A percentile compares a stretch with the other conserved stretches of the same genome.
Conservation (phyloP, 2,888 invertebrate species). For the Drosophila anomelani region DNA sequence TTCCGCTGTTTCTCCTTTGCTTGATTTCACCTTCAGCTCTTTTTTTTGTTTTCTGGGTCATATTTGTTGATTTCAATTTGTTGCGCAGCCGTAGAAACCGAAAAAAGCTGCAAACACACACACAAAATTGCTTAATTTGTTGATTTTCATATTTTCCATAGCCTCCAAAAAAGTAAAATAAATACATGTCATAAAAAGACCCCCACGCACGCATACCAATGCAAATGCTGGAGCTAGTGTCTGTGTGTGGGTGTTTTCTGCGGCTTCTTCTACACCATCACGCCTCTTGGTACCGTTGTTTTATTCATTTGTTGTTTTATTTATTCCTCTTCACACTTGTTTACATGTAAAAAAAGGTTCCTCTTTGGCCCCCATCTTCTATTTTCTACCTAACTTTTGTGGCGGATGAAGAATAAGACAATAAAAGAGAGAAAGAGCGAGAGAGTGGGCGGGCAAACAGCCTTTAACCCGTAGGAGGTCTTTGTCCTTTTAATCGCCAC, state of each 20-base stretch:
- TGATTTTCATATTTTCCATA: conserved; percentile 49
- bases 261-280: neutral
- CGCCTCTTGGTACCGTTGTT: conserved; percentile 39
- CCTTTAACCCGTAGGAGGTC: conserved; percentile 8
- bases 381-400: conserved; percentile 7
- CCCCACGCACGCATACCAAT: conserved; percentile 38
- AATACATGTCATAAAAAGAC: conserved; percentile 18
- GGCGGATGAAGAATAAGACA: conserved; percentile 1
- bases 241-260: conserved; percentile 29
- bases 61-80: conserved; percentile 76
- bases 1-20: conserved; percentile 20
- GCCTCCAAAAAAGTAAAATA: conserved; percentile 24
- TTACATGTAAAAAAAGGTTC: conserved; percentile 30
- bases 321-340: conserved; percentile 40
- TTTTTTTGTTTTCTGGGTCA: conserved; percentile 68
- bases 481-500: neutral
- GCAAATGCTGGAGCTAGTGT: conserved; percentile 1
- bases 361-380: conserved; percentile 17
- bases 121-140: conserved; percentile 52
- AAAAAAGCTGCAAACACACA: conserved; percentile 38
- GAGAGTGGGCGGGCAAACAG: neutral
- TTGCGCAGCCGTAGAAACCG: conserved; percentile 46
- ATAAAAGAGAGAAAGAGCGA: neutral
- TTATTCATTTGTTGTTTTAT: conserved; percentile 44
- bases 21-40: conserved; percentile 70